A percentile compares a stretch with the other conserved stretches of the same genome.
These are phyloP conservation scores for Rallus crepitans DNA, from an alignment of 2,797 vertebrate species.

Conservation along the genomic window DNA sequence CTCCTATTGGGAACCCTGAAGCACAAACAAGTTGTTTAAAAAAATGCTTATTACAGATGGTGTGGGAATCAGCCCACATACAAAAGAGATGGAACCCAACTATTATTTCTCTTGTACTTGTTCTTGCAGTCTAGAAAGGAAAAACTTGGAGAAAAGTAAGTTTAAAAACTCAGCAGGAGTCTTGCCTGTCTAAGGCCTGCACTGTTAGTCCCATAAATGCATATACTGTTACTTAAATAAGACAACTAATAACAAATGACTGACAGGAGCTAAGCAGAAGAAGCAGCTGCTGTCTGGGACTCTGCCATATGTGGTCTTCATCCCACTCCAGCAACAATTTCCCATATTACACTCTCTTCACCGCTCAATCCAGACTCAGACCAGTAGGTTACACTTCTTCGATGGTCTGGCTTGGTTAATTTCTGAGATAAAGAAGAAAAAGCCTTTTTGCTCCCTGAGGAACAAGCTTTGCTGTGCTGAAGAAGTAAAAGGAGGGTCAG, in stretches of 20 bases:
- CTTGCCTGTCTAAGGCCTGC: not conserved
- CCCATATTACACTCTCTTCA: not conserved
- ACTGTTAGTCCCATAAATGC: not conserved
- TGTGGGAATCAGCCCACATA: not conserved
- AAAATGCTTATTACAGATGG: not conserved
- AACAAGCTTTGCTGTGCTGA: not conserved
- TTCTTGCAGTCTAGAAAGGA: not conserved
- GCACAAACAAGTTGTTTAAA: not conserved
- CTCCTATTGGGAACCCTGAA: not conserved
- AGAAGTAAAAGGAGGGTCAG: not conserved
- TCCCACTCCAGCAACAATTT: not conserved
- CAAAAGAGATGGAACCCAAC: not conserved
- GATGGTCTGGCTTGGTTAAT: not conserved
- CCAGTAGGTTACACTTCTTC: not conserved
- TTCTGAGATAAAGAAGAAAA: not conserved
- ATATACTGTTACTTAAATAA: constrained; percentile 14
- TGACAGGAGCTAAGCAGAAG: constrained; percentile 6
- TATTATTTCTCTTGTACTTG: not conserved
- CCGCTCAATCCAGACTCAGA: not conserved
- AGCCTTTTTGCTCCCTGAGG: not conserved
- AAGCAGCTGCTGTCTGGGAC: not conserved
- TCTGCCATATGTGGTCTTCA: not conserved
- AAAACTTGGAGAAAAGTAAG: constrained; percentile 8
- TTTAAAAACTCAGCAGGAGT: not conserved
- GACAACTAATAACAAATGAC: not conserved